phyloP scores from a whole-genome alignment of 2,113 vertebrate genomes.

The Lates calcarifer region DNA sequence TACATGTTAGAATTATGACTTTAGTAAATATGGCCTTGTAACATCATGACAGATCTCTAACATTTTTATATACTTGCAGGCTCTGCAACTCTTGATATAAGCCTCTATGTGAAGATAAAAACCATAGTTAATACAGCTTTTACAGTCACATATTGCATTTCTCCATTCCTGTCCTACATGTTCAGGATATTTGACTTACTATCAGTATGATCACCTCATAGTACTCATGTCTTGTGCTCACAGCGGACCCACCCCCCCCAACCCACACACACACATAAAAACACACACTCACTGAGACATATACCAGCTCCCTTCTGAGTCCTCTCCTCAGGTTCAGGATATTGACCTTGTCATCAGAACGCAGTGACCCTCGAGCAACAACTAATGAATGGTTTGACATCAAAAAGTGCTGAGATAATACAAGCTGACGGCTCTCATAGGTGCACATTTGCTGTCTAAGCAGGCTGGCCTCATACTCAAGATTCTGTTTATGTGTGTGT shows the following conservation, averaged over 20 bases:
- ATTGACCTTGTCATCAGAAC: slow-evolving; percentile 61
- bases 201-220: slow-evolving; percentile 10
- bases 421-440: slow-evolving; percentile 41
- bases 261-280: neutral
- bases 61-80: neutral
- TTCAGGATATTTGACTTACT: slow-evolving; percentile 38
- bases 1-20: neutral
- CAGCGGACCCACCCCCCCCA: neutral
- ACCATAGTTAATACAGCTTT: neutral
- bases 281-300: slow-evolving; percentile 2
- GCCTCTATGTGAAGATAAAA: neutral
- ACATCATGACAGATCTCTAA: neutral
- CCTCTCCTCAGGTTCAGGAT: slow-evolving; percentile 34
- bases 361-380: slow-evolving; percentile 58
- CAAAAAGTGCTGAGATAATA: slow-evolving; percentile 64
- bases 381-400: slow-evolving; percentile 64
- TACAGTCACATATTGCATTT: neutral
- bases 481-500: slow-evolving; percentile 17
- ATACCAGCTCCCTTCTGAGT: slow-evolving; percentile 8
- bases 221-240: neutral
- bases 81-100: neutral
- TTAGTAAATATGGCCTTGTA: neutral
- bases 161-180: neutral
- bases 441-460: slow-evolving; percentile 37
- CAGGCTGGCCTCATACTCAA: neutral